Evolutionary conservation across 2,888 invertebrate genomes (phyloP), one percentile per base, ranked within the genome.

Genomic region (Cryptocephalus moraei): DNA sequence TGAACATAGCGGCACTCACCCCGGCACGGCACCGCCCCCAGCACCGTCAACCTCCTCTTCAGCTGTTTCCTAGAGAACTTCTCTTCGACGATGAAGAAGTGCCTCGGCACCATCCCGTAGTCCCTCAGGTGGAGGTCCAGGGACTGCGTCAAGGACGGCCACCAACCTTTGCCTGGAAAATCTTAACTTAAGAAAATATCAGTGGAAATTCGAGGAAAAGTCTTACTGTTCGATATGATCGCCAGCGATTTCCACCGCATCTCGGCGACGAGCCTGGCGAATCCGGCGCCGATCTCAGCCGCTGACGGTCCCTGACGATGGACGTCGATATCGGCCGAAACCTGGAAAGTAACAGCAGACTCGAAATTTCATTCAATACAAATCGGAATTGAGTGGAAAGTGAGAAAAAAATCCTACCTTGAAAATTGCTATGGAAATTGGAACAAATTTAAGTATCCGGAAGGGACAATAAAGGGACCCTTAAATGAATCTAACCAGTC

Each of bases 161-260:
- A 79, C 65, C 76, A 75, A 45, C 76, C 75, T 44, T 69, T 65
- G 62, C 72, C 78, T 78, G 69, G 8, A 71, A 69, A 44, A 48
- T 22, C n/a, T n/a, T n/a, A n/a, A n/a, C n/a, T n/a, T n/a, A n/a
- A n/a, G n/a, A n/a, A n/a, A n/a, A n/a, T n/a, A n/a, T n/a, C n/a
- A n/a, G n/a, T n/a, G n/a, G n/a, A n/a, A n/a, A n/a, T n/a, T n/a
- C n/a, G 22, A 22, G 3, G 22, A 4, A 6, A 22, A 2, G 6
- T 6, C 72, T 73, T 64, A 78, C 78, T 74, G 56, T 72, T 70
- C 39, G 75, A 71, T 52, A 78, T 69, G 49, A 78, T 68, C 38
- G 74, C 73, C 38, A 75, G 71, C 13, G 74, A 73, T 65, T 73
- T 76, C 77, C 77, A 78, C 53, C 71, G 71, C 64, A 77, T 73